A percentile compares a stretch with the other conserved stretches of the same genome.
These are phyloP conservation scores for Cyaniris semiargus DNA, from an alignment of 2,888 invertebrate species.

Conservation along the genomic window DNA sequence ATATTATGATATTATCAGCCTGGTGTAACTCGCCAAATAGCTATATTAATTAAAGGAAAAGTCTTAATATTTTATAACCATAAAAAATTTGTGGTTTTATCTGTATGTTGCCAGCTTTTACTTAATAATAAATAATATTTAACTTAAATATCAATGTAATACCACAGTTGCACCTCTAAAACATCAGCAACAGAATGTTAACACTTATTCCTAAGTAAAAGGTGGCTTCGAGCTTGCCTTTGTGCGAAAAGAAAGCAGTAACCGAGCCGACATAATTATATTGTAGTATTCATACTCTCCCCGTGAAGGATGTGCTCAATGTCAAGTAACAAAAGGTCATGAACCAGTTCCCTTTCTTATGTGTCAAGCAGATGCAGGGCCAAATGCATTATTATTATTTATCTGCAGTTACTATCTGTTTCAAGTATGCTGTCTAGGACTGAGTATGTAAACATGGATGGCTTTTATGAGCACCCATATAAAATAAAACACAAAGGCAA, in stretches of 20 bases:
- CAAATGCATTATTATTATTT: not conserved
- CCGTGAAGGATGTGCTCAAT: not conserved
- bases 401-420: not conserved
- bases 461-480: not conserved
- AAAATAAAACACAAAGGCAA: slow-evolving; percentile 47
- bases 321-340: slow-evolving; percentile 1
- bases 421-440: not conserved
- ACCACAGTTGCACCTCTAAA: slow-evolving; percentile 40
- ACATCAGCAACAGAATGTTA: slow-evolving; percentile 45
- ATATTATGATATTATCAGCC: slow-evolving; percentile 32
- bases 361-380: not conserved
- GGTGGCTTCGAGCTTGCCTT: slow-evolving; percentile 42
- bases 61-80: not conserved
- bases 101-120: not conserved
- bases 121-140: not conserved
- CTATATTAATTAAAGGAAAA: not conserved
- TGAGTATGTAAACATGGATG: not conserved
- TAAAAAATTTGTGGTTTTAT: not conserved
- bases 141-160: slow-evolving; percentile 26
- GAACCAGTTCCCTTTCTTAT: slow-evolving; percentile 12
- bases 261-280: slow-evolving; percentile 3
- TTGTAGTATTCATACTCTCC: slow-evolving; percentile 6
- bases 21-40: not conserved
- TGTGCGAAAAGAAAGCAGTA: not conserved
- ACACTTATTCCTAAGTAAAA: slow-evolving; percentile 53